Evolutionary conservation across 2,797 vertebrate genomes (phyloP).

Genomic region (Clarias pachynema): DNA sequence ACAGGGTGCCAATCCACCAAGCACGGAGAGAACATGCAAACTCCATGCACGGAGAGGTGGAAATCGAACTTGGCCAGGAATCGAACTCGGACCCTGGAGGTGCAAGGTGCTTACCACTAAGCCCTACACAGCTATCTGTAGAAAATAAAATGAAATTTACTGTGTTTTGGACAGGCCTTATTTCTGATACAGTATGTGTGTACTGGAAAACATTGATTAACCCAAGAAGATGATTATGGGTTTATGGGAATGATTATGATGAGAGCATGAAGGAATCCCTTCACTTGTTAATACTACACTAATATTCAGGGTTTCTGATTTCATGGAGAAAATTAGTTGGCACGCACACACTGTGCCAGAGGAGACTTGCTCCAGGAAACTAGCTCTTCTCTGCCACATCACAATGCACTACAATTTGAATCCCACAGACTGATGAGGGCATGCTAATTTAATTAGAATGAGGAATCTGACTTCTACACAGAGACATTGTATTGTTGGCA

Average conservation of each 20-base stretch:
- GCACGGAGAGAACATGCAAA: too few relatives aligned
- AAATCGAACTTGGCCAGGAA: too few relatives aligned
- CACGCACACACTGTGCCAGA: constrained; percentile 40
- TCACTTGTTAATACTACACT: not conserved
- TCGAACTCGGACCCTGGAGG: too few relatives aligned
- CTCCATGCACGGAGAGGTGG: too few relatives aligned
- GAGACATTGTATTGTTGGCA: constrained; percentile 51
- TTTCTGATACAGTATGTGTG: not conserved
- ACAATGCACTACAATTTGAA: constrained; percentile 46
- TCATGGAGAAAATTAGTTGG: constrained; percentile 29
- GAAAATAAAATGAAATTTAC: not conserved
- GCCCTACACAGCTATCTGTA: not conserved
- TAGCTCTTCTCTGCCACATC: constrained; percentile 36
- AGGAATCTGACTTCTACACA: constrained; percentile 52
- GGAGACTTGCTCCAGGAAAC: constrained; percentile 38
- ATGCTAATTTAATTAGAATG: constrained; percentile 62
- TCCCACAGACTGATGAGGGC: constrained; percentile 56
- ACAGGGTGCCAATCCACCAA: too few relatives aligned
- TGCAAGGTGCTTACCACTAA: too few relatives aligned
- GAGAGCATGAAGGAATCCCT: not conserved
- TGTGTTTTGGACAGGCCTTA: not conserved
- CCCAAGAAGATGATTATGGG: not conserved
- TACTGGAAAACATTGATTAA: not conserved
- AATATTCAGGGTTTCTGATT: constrained; percentile 19
- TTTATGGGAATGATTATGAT: not conserved